These are phyloP conservation scores for Oreochromis aureus DNA, from an alignment of 2,113 vertebrate species.

Conservation along the genomic window DNA sequence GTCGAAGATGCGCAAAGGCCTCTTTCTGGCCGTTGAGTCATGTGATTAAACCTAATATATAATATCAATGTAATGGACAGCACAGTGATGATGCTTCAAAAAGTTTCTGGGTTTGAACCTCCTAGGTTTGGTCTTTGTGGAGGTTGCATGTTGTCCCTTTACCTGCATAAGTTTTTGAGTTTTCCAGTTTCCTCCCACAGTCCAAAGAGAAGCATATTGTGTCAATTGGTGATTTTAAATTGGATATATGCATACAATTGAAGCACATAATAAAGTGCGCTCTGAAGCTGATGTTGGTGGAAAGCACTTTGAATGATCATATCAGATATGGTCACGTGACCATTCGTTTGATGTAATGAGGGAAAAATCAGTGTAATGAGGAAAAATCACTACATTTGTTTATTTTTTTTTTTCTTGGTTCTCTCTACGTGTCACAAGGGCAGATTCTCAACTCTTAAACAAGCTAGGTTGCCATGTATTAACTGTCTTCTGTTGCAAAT, in stretches of 20 bases:
- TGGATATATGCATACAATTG: not conserved
- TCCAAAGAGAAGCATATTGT: not conserved
- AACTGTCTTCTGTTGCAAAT: not conserved
- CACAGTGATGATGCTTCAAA: not conserved
- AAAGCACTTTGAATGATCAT: not conserved
- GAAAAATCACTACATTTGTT: not conserved
- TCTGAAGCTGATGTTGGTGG: not conserved
- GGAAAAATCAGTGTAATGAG: not conserved
- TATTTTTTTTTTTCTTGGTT: not conserved
- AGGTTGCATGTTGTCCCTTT: not conserved
- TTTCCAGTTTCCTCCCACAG: not conserved
- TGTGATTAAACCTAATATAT: not conserved
- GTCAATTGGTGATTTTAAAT: not conserved
- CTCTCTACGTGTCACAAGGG: not conserved
- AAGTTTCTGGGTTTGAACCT: not conserved
- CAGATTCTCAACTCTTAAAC: not conserved
- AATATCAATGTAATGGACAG: not conserved
- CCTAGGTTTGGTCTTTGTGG: not conserved
- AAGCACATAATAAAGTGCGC: not conserved
- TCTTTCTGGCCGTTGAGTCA: not conserved
- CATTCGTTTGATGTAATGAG: not conserved
- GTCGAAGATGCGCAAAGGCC: not conserved
- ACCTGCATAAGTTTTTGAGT: not conserved
- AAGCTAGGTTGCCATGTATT: not conserved
- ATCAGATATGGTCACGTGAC: not conserved